Conservation (phyloP, 1,140 invertebrate species). For the Bombus cullumanus region DNA sequence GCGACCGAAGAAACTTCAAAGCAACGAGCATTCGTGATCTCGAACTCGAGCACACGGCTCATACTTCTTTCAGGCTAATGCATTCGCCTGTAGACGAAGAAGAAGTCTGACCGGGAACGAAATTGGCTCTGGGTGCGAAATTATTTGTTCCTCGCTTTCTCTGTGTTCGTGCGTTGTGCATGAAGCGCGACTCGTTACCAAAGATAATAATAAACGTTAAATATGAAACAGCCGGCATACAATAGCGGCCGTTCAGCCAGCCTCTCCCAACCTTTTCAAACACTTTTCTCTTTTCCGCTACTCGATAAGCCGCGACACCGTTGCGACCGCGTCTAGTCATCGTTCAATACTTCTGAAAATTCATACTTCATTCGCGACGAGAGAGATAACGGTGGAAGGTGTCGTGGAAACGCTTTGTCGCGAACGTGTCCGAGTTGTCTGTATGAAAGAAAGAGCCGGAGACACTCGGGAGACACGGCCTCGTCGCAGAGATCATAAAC, state of each 20-base stretch:
- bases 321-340: background rate
- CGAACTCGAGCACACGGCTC: slow-evolving; percentile 37
- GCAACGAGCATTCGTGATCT: background rate
- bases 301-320: background rate
- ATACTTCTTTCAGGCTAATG: background rate
- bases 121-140: slow-evolving; percentile 54
- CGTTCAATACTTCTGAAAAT: slow-evolving; percentile 22
- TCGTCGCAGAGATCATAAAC: slow-evolving; percentile 29
- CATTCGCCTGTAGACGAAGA: background rate
- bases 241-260: slow-evolving; percentile 21
- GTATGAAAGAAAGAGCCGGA: slow-evolving; percentile 2
- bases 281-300: background rate
- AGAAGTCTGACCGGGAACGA: background rate
- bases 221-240: slow-evolving; percentile 36
- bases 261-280: background rate
- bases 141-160: slow-evolving; percentile 36
- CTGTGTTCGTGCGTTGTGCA: background rate
- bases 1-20: background rate
- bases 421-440: background rate
- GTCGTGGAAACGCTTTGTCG: background rate
- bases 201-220: slow-evolving; percentile 50
- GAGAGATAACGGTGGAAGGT: background rate
- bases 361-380: slow-evolving; percentile 1
- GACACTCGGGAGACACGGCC: slow-evolving; percentile 11
- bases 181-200: slow-evolving; percentile 20